These are phyloP conservation scores for Rutpela maculata DNA, from an alignment of 2,888 invertebrate species.

Conservation along the genomic window DNA sequence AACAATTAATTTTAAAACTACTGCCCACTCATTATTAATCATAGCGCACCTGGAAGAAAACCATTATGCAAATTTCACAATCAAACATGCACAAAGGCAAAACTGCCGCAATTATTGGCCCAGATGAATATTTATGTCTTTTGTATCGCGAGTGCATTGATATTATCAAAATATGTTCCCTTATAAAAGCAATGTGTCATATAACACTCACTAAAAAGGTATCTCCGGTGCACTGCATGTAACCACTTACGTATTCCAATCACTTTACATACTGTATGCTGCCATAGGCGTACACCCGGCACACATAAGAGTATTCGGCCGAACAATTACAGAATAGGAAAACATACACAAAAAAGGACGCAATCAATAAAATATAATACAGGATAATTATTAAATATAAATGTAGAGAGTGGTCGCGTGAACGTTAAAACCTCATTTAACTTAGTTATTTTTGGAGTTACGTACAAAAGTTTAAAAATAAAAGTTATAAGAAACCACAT, in stretches of 20 bases:
- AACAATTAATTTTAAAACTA: not conserved
- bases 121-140: not conserved
- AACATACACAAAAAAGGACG: no score
- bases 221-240: conserved; percentile 21
- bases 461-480: no score
- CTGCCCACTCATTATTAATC: conserved; percentile 4
- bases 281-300: not conserved
- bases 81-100: conserved; percentile 11
- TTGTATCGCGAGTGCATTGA: not conserved
- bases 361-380: no score
- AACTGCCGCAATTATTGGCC: conserved; percentile 4
- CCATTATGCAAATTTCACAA: conserved; percentile 9
- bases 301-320: no score
- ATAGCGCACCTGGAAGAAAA: conserved; percentile 11
- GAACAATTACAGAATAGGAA: no score
- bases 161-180: conserved; percentile 13
- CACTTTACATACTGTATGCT: not conserved
- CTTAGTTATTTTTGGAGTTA: no score
- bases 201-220: conserved; percentile 23
- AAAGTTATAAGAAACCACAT: no score
- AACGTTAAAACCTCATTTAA: no score
- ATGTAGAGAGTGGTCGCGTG: no score
- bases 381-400: no score
- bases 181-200: conserved; percentile 17
- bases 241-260: not conserved